phyloP scores from a whole-genome alignment of 2,797 vertebrate species.

The Sternarchorhynchus goeldii region DNA sequence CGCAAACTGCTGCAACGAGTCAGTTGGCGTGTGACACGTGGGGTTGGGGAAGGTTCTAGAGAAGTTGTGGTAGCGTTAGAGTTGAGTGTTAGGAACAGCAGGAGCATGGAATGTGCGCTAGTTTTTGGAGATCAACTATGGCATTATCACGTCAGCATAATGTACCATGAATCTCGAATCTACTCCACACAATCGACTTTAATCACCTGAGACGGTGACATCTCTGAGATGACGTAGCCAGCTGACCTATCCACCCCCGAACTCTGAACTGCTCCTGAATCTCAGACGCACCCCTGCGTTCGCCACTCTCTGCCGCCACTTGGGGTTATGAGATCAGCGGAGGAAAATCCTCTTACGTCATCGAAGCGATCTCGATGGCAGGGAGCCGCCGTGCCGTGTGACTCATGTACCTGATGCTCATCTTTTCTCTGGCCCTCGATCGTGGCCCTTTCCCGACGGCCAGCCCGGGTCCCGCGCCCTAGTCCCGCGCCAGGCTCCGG shows the following conservation, averaged over 20 bases:
- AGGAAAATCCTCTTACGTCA: conserved; percentile 39
- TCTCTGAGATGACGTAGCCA: conserved; percentile 1
- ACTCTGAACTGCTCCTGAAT: conserved; percentile 41
- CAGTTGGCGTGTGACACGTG: conserved; percentile 28
- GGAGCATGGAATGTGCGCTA: too few relatives aligned
- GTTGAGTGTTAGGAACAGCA: too few relatives aligned
- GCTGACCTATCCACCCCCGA: conserved; percentile 17
- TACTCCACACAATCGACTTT: not conserved
- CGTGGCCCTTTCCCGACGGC: not conserved
- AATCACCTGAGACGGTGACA: not conserved
- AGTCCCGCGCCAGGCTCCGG: conserved; percentile 30
- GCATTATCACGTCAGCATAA: not conserved
- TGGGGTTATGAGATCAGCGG: conserved; percentile 27
- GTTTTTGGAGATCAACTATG: not conserved
- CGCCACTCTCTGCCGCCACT: conserved; percentile 1
- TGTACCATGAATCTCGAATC: not conserved
- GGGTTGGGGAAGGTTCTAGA: conserved; percentile 37
- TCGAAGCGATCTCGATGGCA: not conserved
- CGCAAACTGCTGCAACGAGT: too few relatives aligned
- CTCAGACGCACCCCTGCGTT: not conserved
- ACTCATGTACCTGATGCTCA: not conserved
- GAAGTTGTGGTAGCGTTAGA: not conserved
- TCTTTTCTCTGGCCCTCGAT: too few relatives aligned
- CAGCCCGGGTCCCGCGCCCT: conserved; percentile 32
- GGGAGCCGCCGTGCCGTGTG: conserved; percentile 27